Evolutionary conservation across 2,888 invertebrate species (phyloP), one percentile per base, ranked within the genome.

Genomic region (Strigamia maritima): DNA sequence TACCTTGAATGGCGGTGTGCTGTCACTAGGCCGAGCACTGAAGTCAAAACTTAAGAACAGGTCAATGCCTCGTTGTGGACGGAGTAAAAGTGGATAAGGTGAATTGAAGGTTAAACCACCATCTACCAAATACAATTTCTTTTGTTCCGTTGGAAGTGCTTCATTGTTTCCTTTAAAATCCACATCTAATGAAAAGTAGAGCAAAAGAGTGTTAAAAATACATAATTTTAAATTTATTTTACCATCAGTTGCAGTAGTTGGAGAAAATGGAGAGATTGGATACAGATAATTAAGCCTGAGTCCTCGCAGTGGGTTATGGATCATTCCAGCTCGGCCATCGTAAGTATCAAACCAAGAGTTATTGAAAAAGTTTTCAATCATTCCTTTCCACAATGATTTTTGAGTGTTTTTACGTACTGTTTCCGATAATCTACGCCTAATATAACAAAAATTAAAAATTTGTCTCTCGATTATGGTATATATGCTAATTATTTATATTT

Each of bases 61-160:
- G 80, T 87, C 85, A 10, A 87, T 86, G n/a, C 83, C 84, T 77
- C 87, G 82, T 82, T 87, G 87, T 1, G 87, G 86, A 65, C 87
- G 82, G 28, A 87, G 83, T 8, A 87, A 83, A 4, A 87, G 83
- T 0, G 87, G 87, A 82, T 84, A 87, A 0, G 87, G 87, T 4
- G 87, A 85, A 83, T 87, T 87, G 83, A 87, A 87, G 8, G 87
- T 86, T 76, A 87, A 82, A 0, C 87, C 87, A 38, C 86, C 86
- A 82, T 87, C 87, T 2, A 87, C 87, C 82, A 87, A 84, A 82
- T 86, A 87, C 70, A 87, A 82, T 78, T 85, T 86, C 81, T 87
- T 87, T 19, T 84, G 84, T 35, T 84, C 83, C 22, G 86, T 86
- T 8, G 86, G 85, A 77, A 85, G 84, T 81, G 86, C 84, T 81